Evolutionary conservation across 2,113 vertebrate genomes (phyloP).

Genomic region (Heterochromis multidens): DNA sequence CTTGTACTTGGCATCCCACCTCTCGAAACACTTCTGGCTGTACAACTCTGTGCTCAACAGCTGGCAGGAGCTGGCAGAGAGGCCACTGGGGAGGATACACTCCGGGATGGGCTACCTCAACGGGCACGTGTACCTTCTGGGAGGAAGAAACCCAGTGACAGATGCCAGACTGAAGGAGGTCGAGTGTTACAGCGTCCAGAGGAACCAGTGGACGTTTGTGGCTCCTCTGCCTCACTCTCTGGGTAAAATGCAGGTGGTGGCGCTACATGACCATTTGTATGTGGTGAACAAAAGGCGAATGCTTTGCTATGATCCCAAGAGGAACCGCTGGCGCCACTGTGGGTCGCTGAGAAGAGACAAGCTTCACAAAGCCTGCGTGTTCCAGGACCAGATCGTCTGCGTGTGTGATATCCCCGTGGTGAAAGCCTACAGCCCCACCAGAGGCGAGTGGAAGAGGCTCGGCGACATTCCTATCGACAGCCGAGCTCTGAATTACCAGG

Average conservation of each 20-base stretch:
- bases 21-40: slow-evolving; percentile 86
- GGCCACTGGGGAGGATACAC: slow-evolving; percentile 79
- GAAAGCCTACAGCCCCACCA: slow-evolving; percentile 84
- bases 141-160: slow-evolving; percentile 81
- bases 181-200: slow-evolving; percentile 86
- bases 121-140: slow-evolving; percentile 84
- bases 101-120: slow-evolving; percentile 85
- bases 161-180: slow-evolving; percentile 83
- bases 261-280: slow-evolving; percentile 82
- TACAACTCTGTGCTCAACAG: slow-evolving; percentile 81
- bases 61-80: slow-evolving; percentile 84
- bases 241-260: slow-evolving; percentile 84
- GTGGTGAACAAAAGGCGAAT: slow-evolving; percentile 85
- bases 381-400: slow-evolving; percentile 87
- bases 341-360: slow-evolving; percentile 83
- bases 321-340: slow-evolving; percentile 85
- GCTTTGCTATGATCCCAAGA: slow-evolving; percentile 84
- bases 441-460: slow-evolving; percentile 82
- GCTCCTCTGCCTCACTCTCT: slow-evolving; percentile 84
- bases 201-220: slow-evolving; percentile 86
- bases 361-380: slow-evolving; percentile 86
- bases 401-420: slow-evolving; percentile 86
- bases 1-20: slow-evolving; percentile 84
- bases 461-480: slow-evolving; percentile 84
- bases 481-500: slow-evolving; percentile 84